phyloP scores from a whole-genome alignment of 2,113 vertebrate species.

The Apteryx owenii region DNA sequence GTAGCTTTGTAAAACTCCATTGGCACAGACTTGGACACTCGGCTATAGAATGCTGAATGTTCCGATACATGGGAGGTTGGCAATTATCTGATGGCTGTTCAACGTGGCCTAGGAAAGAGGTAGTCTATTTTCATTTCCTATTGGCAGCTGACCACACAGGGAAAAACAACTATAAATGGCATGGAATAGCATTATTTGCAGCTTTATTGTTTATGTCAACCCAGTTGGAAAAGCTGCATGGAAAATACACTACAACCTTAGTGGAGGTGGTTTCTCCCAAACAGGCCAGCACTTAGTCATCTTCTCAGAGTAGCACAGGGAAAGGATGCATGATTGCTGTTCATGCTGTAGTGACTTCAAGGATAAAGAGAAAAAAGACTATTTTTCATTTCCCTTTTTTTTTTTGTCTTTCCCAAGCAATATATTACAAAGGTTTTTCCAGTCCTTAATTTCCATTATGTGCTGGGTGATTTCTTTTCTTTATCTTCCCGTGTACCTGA shows the following conservation, averaged over 20 bases:
- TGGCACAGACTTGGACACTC: neutral
- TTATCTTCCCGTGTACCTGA: neutral
- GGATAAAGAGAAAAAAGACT: neutral
- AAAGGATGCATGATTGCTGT: neutral
- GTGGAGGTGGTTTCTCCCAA: neutral
- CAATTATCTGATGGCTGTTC: neutral
- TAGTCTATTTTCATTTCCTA: neutral
- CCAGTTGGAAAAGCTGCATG: neutral
- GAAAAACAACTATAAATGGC: neutral
- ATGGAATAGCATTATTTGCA: neutral
- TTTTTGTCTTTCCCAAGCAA: neutral
- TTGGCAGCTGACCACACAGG: neutral
- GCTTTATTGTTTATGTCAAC: neutral
- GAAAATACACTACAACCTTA: neutral
- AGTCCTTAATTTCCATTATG: neutral
- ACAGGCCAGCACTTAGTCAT: neutral
- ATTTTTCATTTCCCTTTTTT: neutral
- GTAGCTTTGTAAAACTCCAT: neutral
- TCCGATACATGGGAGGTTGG: neutral
- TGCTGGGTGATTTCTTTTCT: neutral
- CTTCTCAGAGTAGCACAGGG: neutral
- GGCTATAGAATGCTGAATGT: neutral
- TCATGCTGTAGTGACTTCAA: neutral
- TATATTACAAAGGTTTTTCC: neutral
- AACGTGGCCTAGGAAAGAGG: neutral